Conservation (phyloP, 2,113 vertebrate genomes). For the Acinonyx jubatus region DNA sequence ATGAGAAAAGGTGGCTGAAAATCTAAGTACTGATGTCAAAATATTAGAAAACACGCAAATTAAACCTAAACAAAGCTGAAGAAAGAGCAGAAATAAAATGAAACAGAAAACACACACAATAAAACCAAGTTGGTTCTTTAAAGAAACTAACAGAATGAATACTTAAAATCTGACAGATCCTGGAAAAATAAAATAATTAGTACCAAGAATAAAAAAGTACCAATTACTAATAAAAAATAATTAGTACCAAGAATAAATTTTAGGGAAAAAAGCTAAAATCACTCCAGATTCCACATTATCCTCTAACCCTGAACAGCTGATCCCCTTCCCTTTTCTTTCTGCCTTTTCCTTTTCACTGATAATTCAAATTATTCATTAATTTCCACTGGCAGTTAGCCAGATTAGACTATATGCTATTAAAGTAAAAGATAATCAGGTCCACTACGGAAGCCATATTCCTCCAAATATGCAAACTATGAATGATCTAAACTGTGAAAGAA, state of each 20-base stretch:
- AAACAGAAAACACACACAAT: not conserved
- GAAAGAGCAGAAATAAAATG: not conserved
- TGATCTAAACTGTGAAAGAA: not conserved
- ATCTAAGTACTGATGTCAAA: not conserved
- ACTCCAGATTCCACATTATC: not conserved
- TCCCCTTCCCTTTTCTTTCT: not conserved
- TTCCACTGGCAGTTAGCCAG: not conserved
- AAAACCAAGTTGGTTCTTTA: not conserved
- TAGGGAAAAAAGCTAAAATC: not conserved
- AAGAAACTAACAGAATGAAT: not conserved
- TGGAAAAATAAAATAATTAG: not conserved
- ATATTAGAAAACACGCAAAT: slow-evolving; percentile 1
- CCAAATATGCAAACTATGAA: not conserved
- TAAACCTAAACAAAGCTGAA: not conserved
- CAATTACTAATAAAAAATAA: no score
- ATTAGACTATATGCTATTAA: not conserved
- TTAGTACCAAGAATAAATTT: not conserved
- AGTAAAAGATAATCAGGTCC: not conserved
- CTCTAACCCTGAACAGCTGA: not conserved
- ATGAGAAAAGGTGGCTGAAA: slow-evolving; percentile 45
- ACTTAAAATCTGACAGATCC: not conserved
- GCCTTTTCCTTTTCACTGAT: not conserved
- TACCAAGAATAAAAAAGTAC: not conserved
- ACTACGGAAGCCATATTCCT: not conserved
- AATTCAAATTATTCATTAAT: slow-evolving; percentile 22